Percentiles rank a stretch among this genome's conserved stretches.
Conservation (phyloP, 2,888 invertebrate species). For the Erebia ligea region DNA sequence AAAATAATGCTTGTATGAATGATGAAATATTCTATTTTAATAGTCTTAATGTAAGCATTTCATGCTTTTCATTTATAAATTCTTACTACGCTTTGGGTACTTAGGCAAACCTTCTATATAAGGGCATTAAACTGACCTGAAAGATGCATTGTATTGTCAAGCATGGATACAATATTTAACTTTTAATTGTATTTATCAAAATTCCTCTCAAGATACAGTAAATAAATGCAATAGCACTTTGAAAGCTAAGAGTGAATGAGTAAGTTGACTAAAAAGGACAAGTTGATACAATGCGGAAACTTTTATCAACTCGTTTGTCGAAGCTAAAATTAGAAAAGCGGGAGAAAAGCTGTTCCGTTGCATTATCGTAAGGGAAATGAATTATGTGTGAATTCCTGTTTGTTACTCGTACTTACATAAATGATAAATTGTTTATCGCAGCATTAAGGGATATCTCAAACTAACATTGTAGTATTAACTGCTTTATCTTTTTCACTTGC, state of each 20-base stretch:
- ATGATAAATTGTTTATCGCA: background rate
- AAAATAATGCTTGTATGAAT: conserved; percentile 1
- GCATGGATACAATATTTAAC: background rate
- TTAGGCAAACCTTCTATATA: background rate
- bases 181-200: background rate
- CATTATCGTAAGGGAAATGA: conserved; percentile 22
- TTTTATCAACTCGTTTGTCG: conserved; percentile 22
- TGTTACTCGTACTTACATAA: background rate
- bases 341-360: conserved; percentile 26
- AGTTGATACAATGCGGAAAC: conserved; percentile 34
- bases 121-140: no score
- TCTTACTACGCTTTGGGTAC: background rate
- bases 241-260: conserved; percentile 30
- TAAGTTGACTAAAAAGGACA: conserved; percentile 32
- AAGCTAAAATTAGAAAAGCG: conserved; percentile 35
- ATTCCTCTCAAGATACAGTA: background rate
- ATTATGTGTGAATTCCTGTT: conserved; percentile 15
- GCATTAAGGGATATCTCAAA: no score
- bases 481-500: no score
- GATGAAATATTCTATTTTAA: background rate
- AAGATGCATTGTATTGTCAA: background rate
- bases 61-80: no score
- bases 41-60: background rate
- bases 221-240: conserved; percentile 21
- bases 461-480: no score